Evolutionary conservation across 2,797 vertebrate species (phyloP).

Genomic region (Acanthiza pusilla): DNA sequence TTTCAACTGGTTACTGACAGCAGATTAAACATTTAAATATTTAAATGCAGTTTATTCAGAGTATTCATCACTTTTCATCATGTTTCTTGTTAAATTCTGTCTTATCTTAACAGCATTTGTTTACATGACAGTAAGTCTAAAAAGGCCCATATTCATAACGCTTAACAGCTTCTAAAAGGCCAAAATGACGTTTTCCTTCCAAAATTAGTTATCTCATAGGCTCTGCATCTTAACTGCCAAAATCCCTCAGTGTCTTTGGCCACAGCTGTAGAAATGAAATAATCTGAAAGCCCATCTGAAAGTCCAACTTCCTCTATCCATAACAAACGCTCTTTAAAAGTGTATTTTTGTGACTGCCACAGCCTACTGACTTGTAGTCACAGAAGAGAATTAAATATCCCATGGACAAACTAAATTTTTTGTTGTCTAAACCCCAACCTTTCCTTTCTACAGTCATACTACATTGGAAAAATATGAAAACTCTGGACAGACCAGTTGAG

Average conservation of each 20-base stretch:
- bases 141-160: neutral
- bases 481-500: neutral
- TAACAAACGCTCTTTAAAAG: neutral
- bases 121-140: neutral
- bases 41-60: neutral
- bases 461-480: neutral
- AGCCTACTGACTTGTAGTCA: neutral
- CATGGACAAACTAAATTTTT: neutral
- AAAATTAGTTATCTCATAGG: neutral
- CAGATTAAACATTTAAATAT: neutral
- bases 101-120: slow-evolving; percentile 18
- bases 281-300: neutral
- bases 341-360: neutral
- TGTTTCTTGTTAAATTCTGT: neutral
- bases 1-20: neutral
- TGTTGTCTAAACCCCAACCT: neutral
- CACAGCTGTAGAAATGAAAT: neutral
- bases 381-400: neutral
- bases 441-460: neutral
- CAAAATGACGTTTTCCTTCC: slow-evolving; percentile 8
- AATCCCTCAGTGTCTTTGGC: neutral
- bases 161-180: neutral
- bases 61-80: neutral
- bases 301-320: neutral
- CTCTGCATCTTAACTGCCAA: slow-evolving; percentile 5